Conservation (phyloP, 2,888 invertebrate species). For the Melanotus villosus region DNA sequence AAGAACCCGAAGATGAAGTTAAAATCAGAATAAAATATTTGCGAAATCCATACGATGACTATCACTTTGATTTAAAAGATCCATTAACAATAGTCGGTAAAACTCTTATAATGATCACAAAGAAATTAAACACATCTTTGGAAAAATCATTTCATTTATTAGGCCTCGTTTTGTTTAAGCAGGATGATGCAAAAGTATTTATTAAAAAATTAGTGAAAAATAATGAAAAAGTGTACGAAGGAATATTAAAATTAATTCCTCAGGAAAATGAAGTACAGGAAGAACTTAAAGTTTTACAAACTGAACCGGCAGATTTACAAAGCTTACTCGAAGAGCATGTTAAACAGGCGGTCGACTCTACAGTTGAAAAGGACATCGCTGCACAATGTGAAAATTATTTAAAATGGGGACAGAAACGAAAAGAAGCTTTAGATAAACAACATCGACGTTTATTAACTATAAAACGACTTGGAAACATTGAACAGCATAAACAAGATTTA, state of each 20-base stretch:
- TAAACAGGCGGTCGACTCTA: conserved; percentile 72
- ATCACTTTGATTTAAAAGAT: conserved; percentile 89
- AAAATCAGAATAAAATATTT: conserved; percentile 82
- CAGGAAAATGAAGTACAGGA: conserved; percentile 58
- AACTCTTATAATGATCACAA: conserved; percentile 78
- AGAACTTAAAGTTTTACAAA: conserved; percentile 51
- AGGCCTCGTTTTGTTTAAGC: conserved; percentile 64
- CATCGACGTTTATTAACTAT: conserved; percentile 69
- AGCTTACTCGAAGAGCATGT: conserved; percentile 70
- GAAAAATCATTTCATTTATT: conserved; percentile 68
- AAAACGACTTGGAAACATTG: conserved; percentile 71
- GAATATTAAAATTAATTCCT: conserved; percentile 66
- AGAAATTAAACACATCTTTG: conserved; percentile 70
- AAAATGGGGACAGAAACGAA: conserved; percentile 74
- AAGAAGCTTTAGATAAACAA: conserved; percentile 74
- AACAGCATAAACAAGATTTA: conserved; percentile 73
- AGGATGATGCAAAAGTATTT: conserved; percentile 54
- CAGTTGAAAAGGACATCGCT: conserved; percentile 73
- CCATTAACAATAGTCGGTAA: conserved; percentile 84
- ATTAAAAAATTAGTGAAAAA: conserved; percentile 52
- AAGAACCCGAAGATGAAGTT: conserved; percentile 67
- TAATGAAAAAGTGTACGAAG: conserved; percentile 63
- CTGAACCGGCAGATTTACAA: conserved; percentile 62
- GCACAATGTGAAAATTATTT: conserved; percentile 73
- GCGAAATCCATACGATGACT: conserved; percentile 88